A percentile compares a stretch with the other conserved stretches of the same genome.
phyloP scores from a whole-genome alignment of 2,113 vertebrate species.

The Smithornis capensis region DNA sequence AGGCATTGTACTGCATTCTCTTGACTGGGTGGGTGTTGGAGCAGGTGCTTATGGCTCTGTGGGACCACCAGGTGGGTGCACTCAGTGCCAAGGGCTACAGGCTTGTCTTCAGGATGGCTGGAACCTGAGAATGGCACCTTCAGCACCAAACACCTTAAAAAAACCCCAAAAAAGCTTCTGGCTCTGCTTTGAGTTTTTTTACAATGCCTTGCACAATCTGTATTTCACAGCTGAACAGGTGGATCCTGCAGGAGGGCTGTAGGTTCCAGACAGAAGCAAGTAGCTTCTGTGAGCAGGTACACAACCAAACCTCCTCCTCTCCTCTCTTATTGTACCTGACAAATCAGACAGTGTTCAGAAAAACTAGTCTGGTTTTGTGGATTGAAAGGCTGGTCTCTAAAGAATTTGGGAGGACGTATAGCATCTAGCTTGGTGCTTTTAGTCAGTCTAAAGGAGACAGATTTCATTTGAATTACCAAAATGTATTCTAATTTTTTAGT shows the following conservation, averaged over 20 bases:
- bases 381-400: not conserved
- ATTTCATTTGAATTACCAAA: not conserved
- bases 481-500: not conserved
- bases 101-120: not conserved
- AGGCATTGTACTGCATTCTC: not conserved
- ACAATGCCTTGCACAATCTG: not conserved
- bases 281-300: not conserved
- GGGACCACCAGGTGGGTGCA: not conserved
- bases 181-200: not conserved
- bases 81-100: not conserved
- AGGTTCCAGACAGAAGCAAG: not conserved
- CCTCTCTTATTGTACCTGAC: not conserved
- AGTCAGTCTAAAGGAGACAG: not conserved
- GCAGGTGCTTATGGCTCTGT: fast-evolving
- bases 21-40: not conserved
- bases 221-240: not conserved
- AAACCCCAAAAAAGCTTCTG: not conserved
- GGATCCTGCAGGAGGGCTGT: not conserved
- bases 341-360: not conserved
- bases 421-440: not conserved
- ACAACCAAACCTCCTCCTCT: not conserved
- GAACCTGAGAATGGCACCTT: not conserved
- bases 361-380: not conserved
- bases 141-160: not conserved
- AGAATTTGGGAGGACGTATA: not conserved